Percentiles rank a stretch among this genome's conserved stretches.
phyloP scores from a whole-genome alignment of 1,140 invertebrate species.

The Venustaconcha ellipsiformis region DNA sequence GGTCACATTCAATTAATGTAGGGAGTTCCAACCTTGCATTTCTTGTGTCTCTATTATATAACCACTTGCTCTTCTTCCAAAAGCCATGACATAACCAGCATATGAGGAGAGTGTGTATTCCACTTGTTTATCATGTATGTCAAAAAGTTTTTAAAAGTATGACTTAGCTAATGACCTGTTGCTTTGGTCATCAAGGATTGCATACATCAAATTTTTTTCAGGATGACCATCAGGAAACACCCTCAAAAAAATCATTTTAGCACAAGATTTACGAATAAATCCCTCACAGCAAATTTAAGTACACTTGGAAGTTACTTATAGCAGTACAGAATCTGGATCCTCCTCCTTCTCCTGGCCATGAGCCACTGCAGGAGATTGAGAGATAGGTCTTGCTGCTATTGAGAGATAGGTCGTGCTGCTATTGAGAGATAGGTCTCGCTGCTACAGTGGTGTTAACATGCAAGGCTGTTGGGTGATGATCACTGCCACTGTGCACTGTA shows the following conservation, averaged over 20 bases:
- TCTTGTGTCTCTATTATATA: slow-evolving; percentile 11
- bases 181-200: slow-evolving; percentile 28
- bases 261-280: slow-evolving; percentile 11
- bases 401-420: not conserved
- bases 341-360: slow-evolving; percentile 3
- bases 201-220: slow-evolving; percentile 2
- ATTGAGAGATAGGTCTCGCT: not conserved
- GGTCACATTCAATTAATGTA: slow-evolving; percentile 20
- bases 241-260: not conserved
- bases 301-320: not conserved
- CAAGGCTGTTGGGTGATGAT: slow-evolving; percentile 3
- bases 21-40: not conserved
- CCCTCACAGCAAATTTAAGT: slow-evolving; percentile 4
- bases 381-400: not conserved
- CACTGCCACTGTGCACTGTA: slow-evolving; percentile 16
- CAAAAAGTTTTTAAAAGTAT: slow-evolving; percentile 7
- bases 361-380: not conserved
- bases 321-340: not conserved
- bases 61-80: slow-evolving; percentile 8
- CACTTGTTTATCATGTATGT: not conserved
- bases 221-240: not conserved
- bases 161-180: slow-evolving; percentile 11
- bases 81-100: not conserved
- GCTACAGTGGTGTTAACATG: not conserved
- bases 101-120: slow-evolving; percentile 6